Base-by-base conservation (phyloP, 2,888 invertebrate genomes). In the Griposia aprilina region DNA sequence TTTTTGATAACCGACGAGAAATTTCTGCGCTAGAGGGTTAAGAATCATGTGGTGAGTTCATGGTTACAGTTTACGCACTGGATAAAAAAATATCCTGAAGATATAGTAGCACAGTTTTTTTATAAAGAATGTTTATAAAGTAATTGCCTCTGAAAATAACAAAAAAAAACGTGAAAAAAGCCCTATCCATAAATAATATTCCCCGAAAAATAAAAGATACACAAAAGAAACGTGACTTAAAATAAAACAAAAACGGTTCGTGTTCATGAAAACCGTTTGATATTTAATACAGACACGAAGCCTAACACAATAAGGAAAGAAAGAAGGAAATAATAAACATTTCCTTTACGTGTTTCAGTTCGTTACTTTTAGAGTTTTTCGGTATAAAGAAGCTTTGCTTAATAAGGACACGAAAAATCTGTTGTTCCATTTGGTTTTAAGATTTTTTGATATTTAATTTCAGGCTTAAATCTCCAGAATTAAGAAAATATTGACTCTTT, bases 291-390 rank as follows among this genome's bases (percentile, higher is more conserved):
- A 62, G 60, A 59, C 60, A 72, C 30, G 26, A 48, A 83, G 23
- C 63, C 79, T 78, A 69, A 78, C 57, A 78, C 26, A 83, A 83
- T 78, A 69, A 72, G 57, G 74, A 41, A 84, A 66, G 20, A 55
- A 57, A 41, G 1, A 59, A 52, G 15, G 10, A 78, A 72, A 69
- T 69, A 72, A 62, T 52, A 52, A 77, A 70, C 45, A 74, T 69
- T 74, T 78, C 20, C 23, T 62, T 68, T 78, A 63, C 30, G 26
- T 78, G 23, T 65, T 69, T 78, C 15, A 48, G 30, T 82, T 71
- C 45, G 55, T 70, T 84, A 82, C 67, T 62, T 73, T 62, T 13
- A 11, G 17, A 52, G 45, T 26, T 55, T 71, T 26, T 55, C 36
- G 2, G 30, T 60, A 36, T 45, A 45, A 41, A 30, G 55, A 50